Evolutionary conservation across 2,888 invertebrate species (phyloP), one percentile per base, ranked within the genome.

Genomic region (Perithous albicinctus): DNA sequence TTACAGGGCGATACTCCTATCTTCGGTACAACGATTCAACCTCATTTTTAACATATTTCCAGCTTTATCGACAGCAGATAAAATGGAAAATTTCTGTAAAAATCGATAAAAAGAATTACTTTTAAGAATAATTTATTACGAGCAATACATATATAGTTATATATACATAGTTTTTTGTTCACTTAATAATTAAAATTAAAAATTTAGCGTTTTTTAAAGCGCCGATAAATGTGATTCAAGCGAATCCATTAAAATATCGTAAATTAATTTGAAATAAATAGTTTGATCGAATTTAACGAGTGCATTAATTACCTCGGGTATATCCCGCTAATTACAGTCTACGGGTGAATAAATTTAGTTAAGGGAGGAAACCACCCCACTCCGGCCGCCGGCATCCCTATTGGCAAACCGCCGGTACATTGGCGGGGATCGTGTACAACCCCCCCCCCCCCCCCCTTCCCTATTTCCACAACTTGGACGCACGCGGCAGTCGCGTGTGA

Each of bases 401-500:
- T 10, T 10, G 5, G 15, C 32, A n/a, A 46, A 20, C 38, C 80
- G 56, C 38, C 80, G 56, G 23, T 23, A 67, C 41, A 59, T 29
- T 26, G 38, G 48, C 35, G 15, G 29, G 26, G 35, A 8, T 26
- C 64, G 10, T 29, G 15, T 29, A n/a, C 12, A 51, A 54, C 69
- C 18, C 59, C 46, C 61, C 56, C 10, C 51, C n/a, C n/a, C n/a
- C n/a, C n/a, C n/a, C n/a, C n/a, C n/a, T n/a, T n/a, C n/a, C n/a
- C n/a, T n/a, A n/a, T n/a, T n/a, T n/a, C n/a, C n/a, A n/a, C n/a
- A n/a, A 18, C 38, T 26, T 8, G 46, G 51, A 54, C 26, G 64
- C 70, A 78, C 70, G 79, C 61, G 79, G 75, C 73, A 64, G 80
- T 85, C 84, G 85, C 85, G 86, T 87, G 87, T 87, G 87, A 87